Conservation (phyloP, 2,888 invertebrate genomes). For the Griposia aprilina region DNA sequence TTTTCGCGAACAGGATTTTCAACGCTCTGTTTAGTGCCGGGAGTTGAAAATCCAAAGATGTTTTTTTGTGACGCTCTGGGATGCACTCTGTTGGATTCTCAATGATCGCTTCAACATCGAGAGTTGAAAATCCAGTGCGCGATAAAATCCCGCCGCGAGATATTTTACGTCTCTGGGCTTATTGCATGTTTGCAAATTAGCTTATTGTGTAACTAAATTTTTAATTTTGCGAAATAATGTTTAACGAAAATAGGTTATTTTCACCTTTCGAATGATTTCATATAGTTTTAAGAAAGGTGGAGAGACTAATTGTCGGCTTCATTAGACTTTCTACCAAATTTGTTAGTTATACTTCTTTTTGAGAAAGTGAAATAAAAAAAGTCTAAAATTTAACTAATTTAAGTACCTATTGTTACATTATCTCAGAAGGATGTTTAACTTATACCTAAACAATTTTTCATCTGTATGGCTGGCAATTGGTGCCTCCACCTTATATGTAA, state of each 20-base stretch:
- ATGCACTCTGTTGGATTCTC: background rate
- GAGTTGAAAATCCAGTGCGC: background rate
- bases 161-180: constrained; percentile 2
- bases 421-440: constrained; percentile 28
- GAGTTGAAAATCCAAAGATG: background rate
- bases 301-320: constrained; percentile 35
- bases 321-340: background rate
- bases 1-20: background rate
- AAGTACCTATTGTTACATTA: background rate
- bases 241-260: constrained; percentile 51
- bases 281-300: constrained; percentile 56
- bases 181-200: constrained; percentile 50
- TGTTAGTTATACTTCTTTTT: constrained; percentile 15
- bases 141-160: background rate
- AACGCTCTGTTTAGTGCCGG: background rate
- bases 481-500: constrained; percentile 48
- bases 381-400: background rate
- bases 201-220: constrained; percentile 52
- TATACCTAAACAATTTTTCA: background rate
- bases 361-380: background rate
- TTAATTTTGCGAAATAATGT: constrained; percentile 50
- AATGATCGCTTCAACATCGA: background rate
- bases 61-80: background rate
- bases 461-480: constrained; percentile 34
- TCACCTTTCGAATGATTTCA: constrained; percentile 61